Conservation (phyloP, 2,888 invertebrate genomes). For the Drepana falcataria region DNA sequence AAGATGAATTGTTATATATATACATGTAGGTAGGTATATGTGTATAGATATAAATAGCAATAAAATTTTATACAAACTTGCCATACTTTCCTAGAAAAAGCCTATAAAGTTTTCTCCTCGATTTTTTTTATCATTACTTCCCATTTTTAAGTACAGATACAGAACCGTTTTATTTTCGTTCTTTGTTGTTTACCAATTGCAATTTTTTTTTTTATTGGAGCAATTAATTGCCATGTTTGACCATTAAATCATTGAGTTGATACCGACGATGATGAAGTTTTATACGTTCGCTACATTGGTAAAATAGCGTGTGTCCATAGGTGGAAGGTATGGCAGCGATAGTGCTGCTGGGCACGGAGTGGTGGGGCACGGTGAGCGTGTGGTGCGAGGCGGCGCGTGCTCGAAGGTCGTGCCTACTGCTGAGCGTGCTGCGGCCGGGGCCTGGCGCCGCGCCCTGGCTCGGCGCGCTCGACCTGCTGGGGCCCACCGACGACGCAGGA, state of each 20-base stretch:
- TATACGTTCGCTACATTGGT: no score
- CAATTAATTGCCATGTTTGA: no score
- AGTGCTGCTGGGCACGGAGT: slow-evolving; percentile 89
- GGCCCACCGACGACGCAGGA: slow-evolving; percentile 79
- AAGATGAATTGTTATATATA: no score
- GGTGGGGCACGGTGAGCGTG: slow-evolving; percentile 96
- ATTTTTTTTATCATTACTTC: no score
- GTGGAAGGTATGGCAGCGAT: slow-evolving; percentile 95
- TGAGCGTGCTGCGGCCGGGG: slow-evolving; percentile 91
- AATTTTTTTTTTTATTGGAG: no score
- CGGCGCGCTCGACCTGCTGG: slow-evolving; percentile 88
- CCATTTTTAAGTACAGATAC: background rate
- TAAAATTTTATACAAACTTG: no score
- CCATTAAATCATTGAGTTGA: no score
- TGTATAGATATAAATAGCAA: no score
- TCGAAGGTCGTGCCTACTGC: slow-evolving; percentile 89
- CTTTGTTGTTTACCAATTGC: background rate
- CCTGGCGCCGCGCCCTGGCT: slow-evolving; percentile 90
- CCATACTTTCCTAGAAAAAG: no score
- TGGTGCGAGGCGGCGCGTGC: slow-evolving; percentile 87
- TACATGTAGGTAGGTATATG: no score
- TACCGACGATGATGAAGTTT: no score
- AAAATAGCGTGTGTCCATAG: slow-evolving; percentile 34
- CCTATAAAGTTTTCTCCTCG: no score
- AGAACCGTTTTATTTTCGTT: background rate